Evolutionary conservation across 2,888 invertebrate genomes (phyloP).

Genomic region (Cheilosia variabilis): DNA sequence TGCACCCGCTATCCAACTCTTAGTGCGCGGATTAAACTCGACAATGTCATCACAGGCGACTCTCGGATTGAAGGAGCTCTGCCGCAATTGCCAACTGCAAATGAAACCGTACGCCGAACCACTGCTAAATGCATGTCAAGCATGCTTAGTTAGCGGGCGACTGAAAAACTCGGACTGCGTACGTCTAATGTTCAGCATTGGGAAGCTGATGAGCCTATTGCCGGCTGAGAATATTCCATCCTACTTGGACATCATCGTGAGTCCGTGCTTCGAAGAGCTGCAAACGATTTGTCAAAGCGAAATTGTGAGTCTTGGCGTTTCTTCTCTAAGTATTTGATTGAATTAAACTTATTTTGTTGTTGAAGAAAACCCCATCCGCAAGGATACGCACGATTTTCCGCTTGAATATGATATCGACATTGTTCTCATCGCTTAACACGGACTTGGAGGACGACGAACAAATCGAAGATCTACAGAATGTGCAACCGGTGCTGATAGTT

Average conservation of each 20-base stretch:
- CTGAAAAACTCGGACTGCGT: slow-evolving; percentile 88
- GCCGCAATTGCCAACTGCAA: slow-evolving; percentile 90
- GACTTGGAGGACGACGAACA: slow-evolving; percentile 82
- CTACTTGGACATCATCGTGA: slow-evolving; percentile 88
- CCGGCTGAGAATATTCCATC: slow-evolving; percentile 87
- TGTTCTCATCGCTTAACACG: slow-evolving; percentile 87
- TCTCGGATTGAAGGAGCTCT: slow-evolving; percentile 94
- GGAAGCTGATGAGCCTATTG: slow-evolving; percentile 89
- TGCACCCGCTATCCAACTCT: slow-evolving; percentile 87
- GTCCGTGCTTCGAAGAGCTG: slow-evolving; percentile 87
- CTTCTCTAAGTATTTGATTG: background rate
- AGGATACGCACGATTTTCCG: slow-evolving; percentile 86
- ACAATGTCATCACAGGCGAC: slow-evolving; percentile 92
- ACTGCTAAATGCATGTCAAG: slow-evolving; percentile 89
- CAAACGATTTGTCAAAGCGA: slow-evolving; percentile 85
- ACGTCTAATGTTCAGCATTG: slow-evolving; percentile 90
- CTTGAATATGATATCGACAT: slow-evolving; percentile 88
- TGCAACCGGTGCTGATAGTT: slow-evolving; percentile 86
- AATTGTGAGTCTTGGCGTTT: slow-evolving; percentile 82
- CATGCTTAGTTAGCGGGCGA: slow-evolving; percentile 85
- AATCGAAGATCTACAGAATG: slow-evolving; percentile 80
- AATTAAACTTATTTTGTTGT: slow-evolving; percentile 48
- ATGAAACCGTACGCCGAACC: slow-evolving; percentile 91
- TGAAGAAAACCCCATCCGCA: slow-evolving; percentile 84
- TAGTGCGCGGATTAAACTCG: slow-evolving; percentile 87